Percentiles rank a stretch among this genome's conserved stretches.
phyloP scores from a whole-genome alignment of 2,797 vertebrate genomes.

The Prunella strophiata region DNA sequence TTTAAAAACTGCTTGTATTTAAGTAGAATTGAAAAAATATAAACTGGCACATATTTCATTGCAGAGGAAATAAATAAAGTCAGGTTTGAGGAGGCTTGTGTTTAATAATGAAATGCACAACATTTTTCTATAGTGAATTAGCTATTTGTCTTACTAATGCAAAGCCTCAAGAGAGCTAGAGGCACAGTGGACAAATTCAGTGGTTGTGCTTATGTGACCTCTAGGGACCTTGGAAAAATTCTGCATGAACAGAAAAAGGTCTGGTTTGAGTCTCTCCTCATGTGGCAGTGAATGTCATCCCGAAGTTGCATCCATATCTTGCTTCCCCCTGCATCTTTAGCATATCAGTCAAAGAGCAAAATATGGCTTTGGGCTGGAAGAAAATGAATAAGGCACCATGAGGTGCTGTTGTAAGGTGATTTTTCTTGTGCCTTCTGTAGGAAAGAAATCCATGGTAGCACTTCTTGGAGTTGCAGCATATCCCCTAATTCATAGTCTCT shows the following conservation, averaged over 20 bases:
- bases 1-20: conserved; percentile 73
- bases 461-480: neutral
- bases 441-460: neutral
- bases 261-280: neutral
- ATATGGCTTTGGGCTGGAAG: neutral
- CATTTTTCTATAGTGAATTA: conserved; percentile 66
- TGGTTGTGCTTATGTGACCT: neutral
- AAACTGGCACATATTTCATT: conserved; percentile 73
- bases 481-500: neutral
- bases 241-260: neutral
- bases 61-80: conserved; percentile 69
- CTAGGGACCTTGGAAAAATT: conserved; percentile 16
- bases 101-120: conserved; percentile 73
- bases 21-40: conserved; percentile 69
- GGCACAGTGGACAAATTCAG: conserved; percentile 20
- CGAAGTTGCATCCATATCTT: neutral
- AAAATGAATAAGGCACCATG: neutral
- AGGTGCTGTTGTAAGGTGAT: neutral
- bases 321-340: neutral
- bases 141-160: conserved; percentile 72
- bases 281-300: neutral
- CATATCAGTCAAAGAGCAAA: neutral
- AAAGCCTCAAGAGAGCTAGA: conserved; percentile 4
- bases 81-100: conserved; percentile 33
- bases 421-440: neutral